Evolutionary conservation across 2,888 invertebrate species (phyloP), one percentile per base, ranked within the genome.

Genomic region (Cheiracanthium punctorium): DNA sequence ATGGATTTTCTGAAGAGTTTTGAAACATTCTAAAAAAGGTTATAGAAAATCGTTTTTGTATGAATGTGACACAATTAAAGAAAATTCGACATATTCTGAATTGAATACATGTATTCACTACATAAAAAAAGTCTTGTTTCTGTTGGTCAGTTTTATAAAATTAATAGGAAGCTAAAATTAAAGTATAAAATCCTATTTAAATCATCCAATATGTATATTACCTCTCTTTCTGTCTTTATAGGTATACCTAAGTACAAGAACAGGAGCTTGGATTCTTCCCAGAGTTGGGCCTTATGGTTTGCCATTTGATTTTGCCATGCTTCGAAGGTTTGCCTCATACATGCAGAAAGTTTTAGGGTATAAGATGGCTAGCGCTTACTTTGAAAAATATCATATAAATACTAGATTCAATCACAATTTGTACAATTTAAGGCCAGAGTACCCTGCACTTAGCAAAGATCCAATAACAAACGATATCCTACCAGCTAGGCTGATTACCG

Each of bases 401-500:
- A 30, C 5, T 12, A 87, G 77, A 70, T 87, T 87, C 28, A 87
- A 81, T 43, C 87, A 87, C 43, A 76, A 67, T 41, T 77, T 87
- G 41, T 87, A 87, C 33, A 77, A 81, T 17, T 69, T 87, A 12
- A 52, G 32, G 1, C 81, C 87, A 0, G 14, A 24, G 5, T 76
- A 76, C n/a, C 72, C 8, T 12, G 73, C 48, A 28, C 8, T 87
- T 28, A 37, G 48, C 0, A 87, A 58, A 81, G 87, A 87, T 71
- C 87, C 87, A 2, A 58, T 76, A n/a, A 80, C 82, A 2, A 88
- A 88, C 41, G 88, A 88, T 65, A 33, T 88, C 1, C 4, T 88
- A 0, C 84, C 87, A 0, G 74, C 77, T 29, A 84, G 73, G 32
- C 17, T 88, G 7, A 70, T 88, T 7, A 70, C 77, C 10, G 87